These are phyloP conservation scores for Puffinus mauretanicus DNA, from an alignment of 2,113 vertebrate genomes.

Conservation along the genomic window DNA sequence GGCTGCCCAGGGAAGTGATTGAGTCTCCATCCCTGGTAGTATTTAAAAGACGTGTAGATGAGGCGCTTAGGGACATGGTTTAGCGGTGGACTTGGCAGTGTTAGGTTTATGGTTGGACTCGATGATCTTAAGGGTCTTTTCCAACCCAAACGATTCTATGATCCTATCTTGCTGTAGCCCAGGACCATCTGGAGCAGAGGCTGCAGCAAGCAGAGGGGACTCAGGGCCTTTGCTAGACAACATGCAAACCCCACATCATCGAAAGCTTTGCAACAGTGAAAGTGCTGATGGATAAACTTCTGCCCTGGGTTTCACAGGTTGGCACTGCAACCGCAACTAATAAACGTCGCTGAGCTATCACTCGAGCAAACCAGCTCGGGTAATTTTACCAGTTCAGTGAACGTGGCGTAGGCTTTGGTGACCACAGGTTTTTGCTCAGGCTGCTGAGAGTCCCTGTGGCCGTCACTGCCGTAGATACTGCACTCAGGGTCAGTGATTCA, in stretches of 20 bases:
- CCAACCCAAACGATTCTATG: no score
- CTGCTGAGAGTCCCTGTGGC: not conserved
- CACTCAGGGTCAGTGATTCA: not conserved
- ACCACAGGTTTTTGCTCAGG: not conserved
- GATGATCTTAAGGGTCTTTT: no score
- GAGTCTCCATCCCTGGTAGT: no score
- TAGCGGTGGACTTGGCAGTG: no score
- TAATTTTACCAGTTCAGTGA: not conserved
- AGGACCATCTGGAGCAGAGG: not conserved
- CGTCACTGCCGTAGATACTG: not conserved
- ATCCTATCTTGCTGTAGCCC: not conserved
- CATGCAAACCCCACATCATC: rapidly evolving
- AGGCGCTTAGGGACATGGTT: no score
- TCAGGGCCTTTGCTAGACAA: not conserved
- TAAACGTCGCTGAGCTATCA: not conserved
- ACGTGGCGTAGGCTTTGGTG: rapidly evolving
- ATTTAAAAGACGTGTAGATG: no score
- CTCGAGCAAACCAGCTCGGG: not conserved
- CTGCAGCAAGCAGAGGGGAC: not conserved
- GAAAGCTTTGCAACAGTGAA: not conserved
- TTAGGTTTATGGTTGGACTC: no score
- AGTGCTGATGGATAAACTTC: not conserved
- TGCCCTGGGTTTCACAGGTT: not conserved
- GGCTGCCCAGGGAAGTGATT: no score
- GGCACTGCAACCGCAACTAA: not conserved